phyloP scores from a whole-genome alignment of 2,113 vertebrate genomes.

The Dipodomys stephensi region DNA sequence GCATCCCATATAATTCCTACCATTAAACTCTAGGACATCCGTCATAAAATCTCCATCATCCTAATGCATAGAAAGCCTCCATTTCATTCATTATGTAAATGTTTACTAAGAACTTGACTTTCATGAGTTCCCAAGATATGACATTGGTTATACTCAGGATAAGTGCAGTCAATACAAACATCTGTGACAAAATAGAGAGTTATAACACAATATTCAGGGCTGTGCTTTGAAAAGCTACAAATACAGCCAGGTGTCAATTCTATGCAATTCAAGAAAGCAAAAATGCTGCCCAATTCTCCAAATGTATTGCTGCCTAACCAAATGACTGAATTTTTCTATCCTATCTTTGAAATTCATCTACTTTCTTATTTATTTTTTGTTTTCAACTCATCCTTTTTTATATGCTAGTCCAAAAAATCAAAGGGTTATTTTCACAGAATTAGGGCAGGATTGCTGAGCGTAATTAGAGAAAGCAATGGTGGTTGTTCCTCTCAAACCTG shows the following conservation, averaged over 20 bases:
- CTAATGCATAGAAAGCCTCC: background rate
- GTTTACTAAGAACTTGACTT: background rate
- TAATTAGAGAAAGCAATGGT: background rate
- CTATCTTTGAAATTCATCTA: background rate
- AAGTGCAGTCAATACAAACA: background rate
- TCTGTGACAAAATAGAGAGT: background rate
- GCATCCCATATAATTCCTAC: background rate
- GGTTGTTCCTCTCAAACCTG: background rate
- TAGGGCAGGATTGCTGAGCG: background rate
- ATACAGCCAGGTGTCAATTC: background rate
- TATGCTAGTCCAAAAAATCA: background rate
- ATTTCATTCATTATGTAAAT: background rate
- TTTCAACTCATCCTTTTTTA: background rate
- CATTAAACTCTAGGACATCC: background rate
- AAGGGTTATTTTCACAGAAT: background rate
- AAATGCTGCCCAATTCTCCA: background rate
- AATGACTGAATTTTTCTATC: constrained; percentile 25
- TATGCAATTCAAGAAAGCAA: background rate
- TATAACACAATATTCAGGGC: background rate
- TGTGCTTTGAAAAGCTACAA: background rate
- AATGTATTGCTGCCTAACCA: background rate
- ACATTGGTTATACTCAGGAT: background rate
- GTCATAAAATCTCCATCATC: background rate
- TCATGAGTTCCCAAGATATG: background rate
- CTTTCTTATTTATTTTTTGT: constrained; percentile 26